A percentile compares a stretch with the other conserved stretches of the same genome.
These are phyloP conservation scores for Chaenocephalus aceratus DNA, from an alignment of 2,113 vertebrate genomes.

Conservation along the genomic window DNA sequence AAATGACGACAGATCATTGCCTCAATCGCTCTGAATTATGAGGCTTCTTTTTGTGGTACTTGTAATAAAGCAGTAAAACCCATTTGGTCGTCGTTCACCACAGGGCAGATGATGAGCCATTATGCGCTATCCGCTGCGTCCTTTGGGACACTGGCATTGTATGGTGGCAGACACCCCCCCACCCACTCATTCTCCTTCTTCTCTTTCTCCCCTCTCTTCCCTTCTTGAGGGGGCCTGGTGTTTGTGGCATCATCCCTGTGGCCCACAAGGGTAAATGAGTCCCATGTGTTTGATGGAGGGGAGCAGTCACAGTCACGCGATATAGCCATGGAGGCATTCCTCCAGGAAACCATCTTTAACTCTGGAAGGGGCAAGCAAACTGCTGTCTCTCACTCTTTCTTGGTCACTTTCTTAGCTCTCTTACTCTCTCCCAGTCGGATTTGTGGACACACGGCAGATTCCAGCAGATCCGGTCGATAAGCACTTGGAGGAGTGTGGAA, in stretches of 20 bases:
- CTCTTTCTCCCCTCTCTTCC: constrained; percentile 50
- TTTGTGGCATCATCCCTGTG: constrained; percentile 81
- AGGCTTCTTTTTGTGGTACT: constrained; percentile 45
- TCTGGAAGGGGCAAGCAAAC: constrained; percentile 61
- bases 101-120: constrained; percentile 61
- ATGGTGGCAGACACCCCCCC: constrained; percentile 38
- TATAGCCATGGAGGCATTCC: constrained; percentile 77
- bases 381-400: constrained; percentile 47
- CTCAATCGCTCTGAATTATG: constrained; percentile 46
- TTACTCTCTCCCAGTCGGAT: constrained; percentile 41
- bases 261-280: constrained; percentile 82
- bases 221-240: constrained; percentile 69
- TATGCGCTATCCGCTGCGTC: constrained; percentile 42
- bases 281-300: constrained; percentile 83
- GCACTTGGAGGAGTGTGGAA: constrained; percentile 45
- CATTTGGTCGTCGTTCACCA: constrained; percentile 55
- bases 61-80: constrained; percentile 59
- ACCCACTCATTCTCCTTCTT: constrained; percentile 51
- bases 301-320: constrained; percentile 82
- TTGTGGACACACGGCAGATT: constrained; percentile 60
- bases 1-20: constrained; percentile 32
- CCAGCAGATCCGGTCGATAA: constrained; percentile 75
- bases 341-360: constrained; percentile 79
- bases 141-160: constrained; percentile 59
- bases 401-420: constrained; percentile 56